Percentiles rank a stretch among this genome's conserved stretches.
phyloP scores from a whole-genome alignment of 2,888 invertebrate species.

The Limnephilus marmoratus region DNA sequence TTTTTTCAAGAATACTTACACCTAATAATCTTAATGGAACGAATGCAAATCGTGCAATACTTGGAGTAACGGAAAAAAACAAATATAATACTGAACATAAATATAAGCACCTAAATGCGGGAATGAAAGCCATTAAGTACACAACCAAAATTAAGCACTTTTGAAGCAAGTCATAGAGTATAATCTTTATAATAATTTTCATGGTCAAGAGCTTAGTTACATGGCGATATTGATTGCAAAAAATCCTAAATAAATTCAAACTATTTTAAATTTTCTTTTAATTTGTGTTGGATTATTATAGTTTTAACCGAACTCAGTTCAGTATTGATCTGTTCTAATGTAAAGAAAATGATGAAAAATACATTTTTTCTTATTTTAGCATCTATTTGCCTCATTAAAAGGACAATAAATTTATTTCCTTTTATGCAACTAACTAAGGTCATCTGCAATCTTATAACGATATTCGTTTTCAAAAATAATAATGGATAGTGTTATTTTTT shows the following conservation, averaged over 20 bases:
- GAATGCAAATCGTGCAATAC: not conserved
- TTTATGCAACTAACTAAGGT: not conserved
- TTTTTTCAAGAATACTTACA: not conserved
- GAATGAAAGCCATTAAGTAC: constrained; percentile 41
- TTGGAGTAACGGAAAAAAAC: not conserved
- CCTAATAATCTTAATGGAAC: not conserved
- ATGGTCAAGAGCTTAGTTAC: not conserved
- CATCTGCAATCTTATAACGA: not conserved
- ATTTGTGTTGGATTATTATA: no score
- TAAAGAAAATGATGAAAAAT: no score
- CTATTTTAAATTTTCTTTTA: not conserved
- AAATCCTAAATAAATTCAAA: not conserved
- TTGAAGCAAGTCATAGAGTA: not conserved
- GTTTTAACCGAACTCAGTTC: not conserved
- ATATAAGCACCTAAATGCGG: constrained; percentile 35
- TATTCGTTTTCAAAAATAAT: not conserved
- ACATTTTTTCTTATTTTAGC: no score
- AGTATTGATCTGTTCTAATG: not conserved
- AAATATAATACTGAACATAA: constrained; percentile 26
- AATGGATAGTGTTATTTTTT: not conserved
- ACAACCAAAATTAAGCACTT: constrained; percentile 42
- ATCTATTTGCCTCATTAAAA: not conserved
- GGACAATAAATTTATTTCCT: not conserved
- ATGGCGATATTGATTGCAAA: not conserved
- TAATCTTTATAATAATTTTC: not conserved